A percentile compares a stretch with the other conserved stretches of the same genome.
Conservation (phyloP, 2,113 vertebrate species). For the Chloroceryle aenea region DNA sequence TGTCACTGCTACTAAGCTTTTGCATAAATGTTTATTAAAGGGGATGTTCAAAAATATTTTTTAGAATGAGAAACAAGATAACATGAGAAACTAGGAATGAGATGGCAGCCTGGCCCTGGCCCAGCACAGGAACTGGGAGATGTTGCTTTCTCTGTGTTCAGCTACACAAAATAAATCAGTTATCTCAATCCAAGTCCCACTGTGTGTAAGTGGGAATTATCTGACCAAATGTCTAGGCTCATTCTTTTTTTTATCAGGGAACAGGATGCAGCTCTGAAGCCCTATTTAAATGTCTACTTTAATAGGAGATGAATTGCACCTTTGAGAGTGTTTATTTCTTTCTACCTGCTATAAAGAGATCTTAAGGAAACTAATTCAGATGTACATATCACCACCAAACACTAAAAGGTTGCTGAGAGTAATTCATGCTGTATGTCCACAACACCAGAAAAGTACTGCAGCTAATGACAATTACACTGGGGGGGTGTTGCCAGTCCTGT, state of each 20-base stretch:
- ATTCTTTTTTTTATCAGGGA: not conserved
- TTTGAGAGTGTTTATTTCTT: not conserved
- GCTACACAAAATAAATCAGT: not conserved
- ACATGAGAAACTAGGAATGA: not conserved
- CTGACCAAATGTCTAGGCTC: not conserved
- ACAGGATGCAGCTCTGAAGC: not conserved
- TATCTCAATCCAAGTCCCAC: not conserved
- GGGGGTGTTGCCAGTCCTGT: not conserved
- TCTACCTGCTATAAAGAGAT: not conserved
- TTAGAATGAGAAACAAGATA: not conserved
- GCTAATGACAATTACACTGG: not conserved
- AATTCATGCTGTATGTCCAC: not conserved
- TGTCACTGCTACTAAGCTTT: not conserved
- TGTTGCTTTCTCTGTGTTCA: not conserved
- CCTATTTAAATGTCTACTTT: not conserved
- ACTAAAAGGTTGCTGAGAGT: not conserved
- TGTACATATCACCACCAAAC: not conserved
- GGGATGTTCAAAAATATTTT: not conserved
- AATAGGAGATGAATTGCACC: not conserved
- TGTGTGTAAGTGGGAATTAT: not conserved
- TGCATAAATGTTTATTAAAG: not conserved
- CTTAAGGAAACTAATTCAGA: not conserved
- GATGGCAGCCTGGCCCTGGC: not conserved
- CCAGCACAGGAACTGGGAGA: not conserved
- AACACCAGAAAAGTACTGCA: not conserved